Percentiles rank a stretch among this genome's conserved stretches.
Conservation (phyloP, 2,797 vertebrate genomes). For the Enteromius mattozi region DNA sequence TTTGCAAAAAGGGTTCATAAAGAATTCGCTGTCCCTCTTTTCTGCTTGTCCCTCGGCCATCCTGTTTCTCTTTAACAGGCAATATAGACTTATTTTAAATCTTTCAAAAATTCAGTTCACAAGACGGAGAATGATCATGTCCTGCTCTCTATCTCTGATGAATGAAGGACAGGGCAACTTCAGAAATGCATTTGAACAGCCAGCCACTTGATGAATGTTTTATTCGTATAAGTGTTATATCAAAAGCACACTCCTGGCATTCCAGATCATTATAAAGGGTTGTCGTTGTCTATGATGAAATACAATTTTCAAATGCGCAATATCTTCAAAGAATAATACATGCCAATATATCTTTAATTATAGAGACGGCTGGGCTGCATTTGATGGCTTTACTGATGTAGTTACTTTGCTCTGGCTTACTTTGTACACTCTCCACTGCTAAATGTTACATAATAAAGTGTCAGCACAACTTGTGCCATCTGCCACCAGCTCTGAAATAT, state of each 20-base stretch:
- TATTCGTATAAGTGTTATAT: conserved; percentile 1
- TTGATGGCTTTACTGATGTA: conserved; percentile 27
- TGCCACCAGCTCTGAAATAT: conserved; percentile 38
- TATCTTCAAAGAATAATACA: conserved; percentile 31
- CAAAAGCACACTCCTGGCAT: conserved; percentile 26
- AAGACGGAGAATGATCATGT: not conserved
- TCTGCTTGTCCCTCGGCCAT: not conserved
- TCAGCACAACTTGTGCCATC: conserved; percentile 21
- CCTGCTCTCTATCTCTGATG: not conserved
- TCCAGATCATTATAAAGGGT: conserved; percentile 9
- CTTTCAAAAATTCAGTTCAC: not conserved
- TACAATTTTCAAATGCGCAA: conserved; percentile 19
- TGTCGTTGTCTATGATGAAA: conserved; percentile 16
- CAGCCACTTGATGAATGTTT: conserved; percentile 26
- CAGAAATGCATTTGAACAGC: conserved; percentile 23
- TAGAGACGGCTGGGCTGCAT: not conserved
- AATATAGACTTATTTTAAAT: conserved; percentile 16
- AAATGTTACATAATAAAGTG: conserved; percentile 32
- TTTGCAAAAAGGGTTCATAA: conserved; percentile 11
- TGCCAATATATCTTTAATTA: conserved; percentile 3
- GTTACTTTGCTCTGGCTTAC: conserved; percentile 10
- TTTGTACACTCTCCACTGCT: conserved; percentile 20
- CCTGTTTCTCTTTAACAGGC: not conserved
- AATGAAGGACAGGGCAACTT: conserved; percentile 7
- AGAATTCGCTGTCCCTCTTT: not conserved